Conservation (phyloP, 2,888 invertebrate genomes). For the Pseudococcus jackbeardsleyi region DNA sequence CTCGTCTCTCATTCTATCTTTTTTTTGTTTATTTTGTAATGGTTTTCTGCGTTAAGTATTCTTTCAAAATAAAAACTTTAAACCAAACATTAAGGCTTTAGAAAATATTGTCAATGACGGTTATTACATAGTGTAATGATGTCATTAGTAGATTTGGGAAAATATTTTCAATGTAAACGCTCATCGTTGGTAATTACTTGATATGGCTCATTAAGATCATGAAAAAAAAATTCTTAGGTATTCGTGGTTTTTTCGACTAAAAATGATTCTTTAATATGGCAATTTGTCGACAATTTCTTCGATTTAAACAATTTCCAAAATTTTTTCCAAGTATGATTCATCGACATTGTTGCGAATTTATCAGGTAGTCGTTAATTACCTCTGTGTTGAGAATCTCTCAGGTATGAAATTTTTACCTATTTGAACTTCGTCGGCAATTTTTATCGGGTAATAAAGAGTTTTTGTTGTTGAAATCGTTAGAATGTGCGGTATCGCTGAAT, state of each 20-base stretch:
- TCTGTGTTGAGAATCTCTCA: neutral
- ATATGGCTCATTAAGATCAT: conserved; percentile 50
- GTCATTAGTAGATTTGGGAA: conserved; percentile 47
- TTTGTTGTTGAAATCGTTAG: neutral
- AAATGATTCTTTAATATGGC: neutral
- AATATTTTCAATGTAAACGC: conserved; percentile 47
- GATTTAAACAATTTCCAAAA: neutral
- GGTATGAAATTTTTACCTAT: neutral
- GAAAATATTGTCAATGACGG: conserved; percentile 51
- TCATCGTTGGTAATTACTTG: conserved; percentile 22
- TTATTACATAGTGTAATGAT: conserved; percentile 53
- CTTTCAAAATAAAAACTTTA: conserved; percentile 52
- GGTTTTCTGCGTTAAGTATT: conserved; percentile 51
- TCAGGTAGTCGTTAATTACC: neutral
- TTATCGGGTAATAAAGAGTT: neutral
- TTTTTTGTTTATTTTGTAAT: conserved; percentile 40
- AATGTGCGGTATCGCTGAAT: neutral
- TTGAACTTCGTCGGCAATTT: neutral
- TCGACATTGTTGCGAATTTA: neutral
- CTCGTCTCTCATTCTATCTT: neutral
- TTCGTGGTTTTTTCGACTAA: neutral
- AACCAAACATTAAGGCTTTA: conserved; percentile 53
- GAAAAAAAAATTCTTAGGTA: neutral
- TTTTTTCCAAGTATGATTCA: neutral
- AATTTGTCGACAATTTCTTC: neutral